phyloP scores from a whole-genome alignment of 2,888 invertebrate genomes.

The Mellilla xanthometata region DNA sequence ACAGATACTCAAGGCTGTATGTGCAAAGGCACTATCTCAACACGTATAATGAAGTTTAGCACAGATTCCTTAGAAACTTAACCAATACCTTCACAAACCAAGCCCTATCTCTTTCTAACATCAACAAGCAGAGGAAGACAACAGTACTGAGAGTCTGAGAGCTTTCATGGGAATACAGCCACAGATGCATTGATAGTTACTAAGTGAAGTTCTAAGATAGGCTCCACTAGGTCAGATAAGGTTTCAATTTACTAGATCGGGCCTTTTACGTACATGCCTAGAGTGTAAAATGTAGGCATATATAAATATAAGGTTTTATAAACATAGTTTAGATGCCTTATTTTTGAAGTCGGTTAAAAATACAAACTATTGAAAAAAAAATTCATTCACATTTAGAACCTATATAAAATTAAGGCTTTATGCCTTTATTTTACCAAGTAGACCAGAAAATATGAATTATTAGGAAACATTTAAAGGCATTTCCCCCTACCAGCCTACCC shows the following conservation, averaged over 20 bases:
- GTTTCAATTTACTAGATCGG: conserved; percentile 13
- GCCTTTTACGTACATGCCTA: conserved; percentile 1
- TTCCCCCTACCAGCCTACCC: no score
- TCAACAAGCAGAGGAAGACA: not conserved
- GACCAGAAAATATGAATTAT: no score
- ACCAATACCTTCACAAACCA: not conserved
- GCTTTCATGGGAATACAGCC: not conserved
- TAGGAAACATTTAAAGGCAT: no score
- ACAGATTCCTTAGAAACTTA: conserved; percentile 40
- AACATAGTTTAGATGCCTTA: no score
- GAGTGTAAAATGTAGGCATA: not conserved
- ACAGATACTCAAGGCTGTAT: not conserved
- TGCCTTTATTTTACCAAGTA: no score
- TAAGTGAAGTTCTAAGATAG: not conserved
- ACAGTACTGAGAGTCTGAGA: not conserved
- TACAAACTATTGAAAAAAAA: no score
- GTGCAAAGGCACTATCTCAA: conserved; percentile 32
- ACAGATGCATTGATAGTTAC: not conserved
- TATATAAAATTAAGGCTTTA: no score
- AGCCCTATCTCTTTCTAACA: not conserved
- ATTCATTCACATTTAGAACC: no score
- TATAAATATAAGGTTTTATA: no score
- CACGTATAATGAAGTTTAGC: conserved; percentile 34
- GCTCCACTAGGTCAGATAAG: conserved; percentile 5
- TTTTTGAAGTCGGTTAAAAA: no score